Evolutionary conservation across 2,113 vertebrate species (phyloP).

Genomic region (Brachypteracias leptosomus): DNA sequence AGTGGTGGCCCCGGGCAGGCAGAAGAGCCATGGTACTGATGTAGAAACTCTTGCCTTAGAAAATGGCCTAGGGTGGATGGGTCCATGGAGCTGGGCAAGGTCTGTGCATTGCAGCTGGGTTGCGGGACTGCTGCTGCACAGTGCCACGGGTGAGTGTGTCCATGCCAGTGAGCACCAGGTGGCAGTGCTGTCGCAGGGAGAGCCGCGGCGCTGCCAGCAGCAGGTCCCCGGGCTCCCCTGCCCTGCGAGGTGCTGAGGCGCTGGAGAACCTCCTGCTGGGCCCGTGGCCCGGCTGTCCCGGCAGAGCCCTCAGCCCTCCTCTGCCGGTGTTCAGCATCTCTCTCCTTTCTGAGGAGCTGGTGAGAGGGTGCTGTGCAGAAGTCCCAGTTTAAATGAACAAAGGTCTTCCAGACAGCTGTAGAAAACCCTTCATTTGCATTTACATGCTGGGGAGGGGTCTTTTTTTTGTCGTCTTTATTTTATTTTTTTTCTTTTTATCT

Average conservation of each 20-base stretch:
- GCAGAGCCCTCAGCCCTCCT: no score
- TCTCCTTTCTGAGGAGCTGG: not conserved
- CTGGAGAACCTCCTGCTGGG: no score
- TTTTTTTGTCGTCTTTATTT: not conserved
- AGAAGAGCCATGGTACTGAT: accelerated
- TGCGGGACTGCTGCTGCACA: accelerated
- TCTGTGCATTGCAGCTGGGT: accelerated
- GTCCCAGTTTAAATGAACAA: not conserved
- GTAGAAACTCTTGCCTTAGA: not conserved
- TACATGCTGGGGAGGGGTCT: not conserved
- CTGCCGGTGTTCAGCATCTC: no score
- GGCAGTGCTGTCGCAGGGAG: not conserved
- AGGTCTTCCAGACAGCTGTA: not conserved
- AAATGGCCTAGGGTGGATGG: accelerated
- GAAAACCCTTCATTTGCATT: not conserved
- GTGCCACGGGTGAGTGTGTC: not conserved
- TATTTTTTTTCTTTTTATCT: accelerated
- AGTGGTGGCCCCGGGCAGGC: not conserved
- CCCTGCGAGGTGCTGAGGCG: no score
- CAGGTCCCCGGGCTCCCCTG: not conserved
- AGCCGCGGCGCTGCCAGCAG: not conserved
- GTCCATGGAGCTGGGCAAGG: accelerated
- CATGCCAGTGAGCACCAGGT: not conserved
- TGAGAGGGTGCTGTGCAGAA: not conserved
- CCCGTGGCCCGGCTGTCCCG: no score